Base-by-base conservation (phyloP, 2,797 vertebrate species). In the Sphenopsis melanotis region DNA sequence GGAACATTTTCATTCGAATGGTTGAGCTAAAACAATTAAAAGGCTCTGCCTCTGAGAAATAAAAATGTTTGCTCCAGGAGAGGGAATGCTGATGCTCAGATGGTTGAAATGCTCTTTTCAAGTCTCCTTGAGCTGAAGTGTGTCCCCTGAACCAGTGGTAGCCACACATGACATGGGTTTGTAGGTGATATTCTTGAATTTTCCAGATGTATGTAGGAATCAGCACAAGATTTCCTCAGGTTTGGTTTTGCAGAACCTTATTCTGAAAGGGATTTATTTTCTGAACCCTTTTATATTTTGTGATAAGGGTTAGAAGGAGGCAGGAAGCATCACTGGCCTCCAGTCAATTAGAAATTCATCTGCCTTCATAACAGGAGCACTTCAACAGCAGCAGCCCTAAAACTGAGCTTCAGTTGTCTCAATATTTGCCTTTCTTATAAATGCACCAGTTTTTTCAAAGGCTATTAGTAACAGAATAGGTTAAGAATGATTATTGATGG, bases 161-260 rank as follows among this genome's bases (percentile, higher is more conserved):
- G 52, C 39, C 32, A 41, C 0, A 0, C 2, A 0, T 7, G 37
- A 8, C 23, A 10, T 0, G 6, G 12, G 9, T 27, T 68, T 64
- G 22, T 2, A 5, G 21, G 32, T 27, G 13, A 41, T 16, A 20
- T 50, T 53, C 14, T 50, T 21, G 21, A 22, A 2, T n/a, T 53
- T 83, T 79, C 21, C 59, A 32, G 26, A 10, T 12, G 10, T 41
- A 4, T 30, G 65, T 46, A 55, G 5, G 74, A 66, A 47, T 29
- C 2, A 3, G 29, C 8, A 6, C 19, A 9, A 13, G 3, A 4
- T 9, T 75, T 21, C 6, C 39, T 15, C 29, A 32, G 3, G 27
- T 71, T 68, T 81, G 55, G 22, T 59, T 79, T 34, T 60, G 26
- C 12, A 56, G 49, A 75, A n/a, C 10, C 2, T 83, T 24, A 21